phyloP scores from a whole-genome alignment of 2,797 vertebrate species.

The Jordanella pulchra region DNA sequence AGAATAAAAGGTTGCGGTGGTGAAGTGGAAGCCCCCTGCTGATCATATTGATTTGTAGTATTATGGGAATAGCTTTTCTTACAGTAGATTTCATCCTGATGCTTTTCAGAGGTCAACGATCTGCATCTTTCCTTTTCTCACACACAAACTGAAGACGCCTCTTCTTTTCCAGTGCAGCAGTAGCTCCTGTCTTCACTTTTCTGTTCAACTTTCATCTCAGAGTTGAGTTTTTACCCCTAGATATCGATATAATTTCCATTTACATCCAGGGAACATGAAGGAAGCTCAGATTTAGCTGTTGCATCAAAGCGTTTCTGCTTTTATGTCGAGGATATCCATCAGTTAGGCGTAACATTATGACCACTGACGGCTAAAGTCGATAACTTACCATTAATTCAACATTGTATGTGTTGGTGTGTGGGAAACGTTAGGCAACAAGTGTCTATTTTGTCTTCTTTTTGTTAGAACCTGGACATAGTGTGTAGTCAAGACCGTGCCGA shows the following conservation, averaged over 20 bases:
- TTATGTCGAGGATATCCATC: conserved; percentile 16
- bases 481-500: too few relatives aligned
- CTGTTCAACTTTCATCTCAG: conserved; percentile 18
- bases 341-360: not conserved
- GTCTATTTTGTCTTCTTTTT: too few relatives aligned
- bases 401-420: not conserved
- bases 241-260: conserved; percentile 30
- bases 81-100: conserved; percentile 26
- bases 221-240: conserved; percentile 29
- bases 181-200: conserved; percentile 16
- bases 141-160: not conserved
- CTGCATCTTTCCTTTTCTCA: conserved; percentile 38
- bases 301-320: conserved; percentile 32
- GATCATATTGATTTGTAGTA: conserved; percentile 42
- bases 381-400: not conserved
- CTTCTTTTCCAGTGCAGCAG: conserved; percentile 15
- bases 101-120: conserved; percentile 45
- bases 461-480: too few relatives aligned
- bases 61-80: conserved; percentile 40
- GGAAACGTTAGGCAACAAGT: not conserved
- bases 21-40: conserved; percentile 41
- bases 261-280: conserved; percentile 20
- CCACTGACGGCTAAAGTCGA: not conserved
- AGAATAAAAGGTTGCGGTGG: conserved; percentile 13
- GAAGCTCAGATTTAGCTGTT: not conserved